Evolutionary conservation across 1,140 invertebrate species (phyloP), one percentile per base, ranked within the genome.

Genomic region (Micrasema minimum): DNA sequence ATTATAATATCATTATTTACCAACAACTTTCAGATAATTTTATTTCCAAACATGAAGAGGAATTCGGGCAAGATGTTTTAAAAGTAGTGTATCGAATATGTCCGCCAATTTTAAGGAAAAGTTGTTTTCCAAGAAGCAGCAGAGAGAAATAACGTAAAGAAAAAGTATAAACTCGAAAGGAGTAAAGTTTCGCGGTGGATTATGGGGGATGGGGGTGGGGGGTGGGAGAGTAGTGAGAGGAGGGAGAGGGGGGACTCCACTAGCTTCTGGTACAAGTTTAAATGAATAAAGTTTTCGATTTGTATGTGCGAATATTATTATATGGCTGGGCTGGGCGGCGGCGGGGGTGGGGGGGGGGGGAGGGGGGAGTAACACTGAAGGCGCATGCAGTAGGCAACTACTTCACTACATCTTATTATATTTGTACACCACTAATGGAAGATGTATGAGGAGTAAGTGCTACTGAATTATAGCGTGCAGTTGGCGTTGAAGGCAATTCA

Each of bases 211-310:
- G 59, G 12, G 59, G 1, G 20, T 38, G 57, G 37, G 37, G n/a
- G 35, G 5, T 11, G 12, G 1, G 45, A 1, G 46, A 26, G 31
- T 35, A 23, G 26, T 16, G 2, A n/a, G 23, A 1, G 16, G 62
- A 0, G 45, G 5, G n/a, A 14, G 45, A 18, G 22, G 26, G 37
- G 50, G 14, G 67, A 57, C 26, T 71, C 66, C 50, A 53, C 69
- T 69, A 57, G 69, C 66, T 69, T 55, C 57, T 62, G 18, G 64
- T 66, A 71, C 69, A 75, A 75, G 46, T 75, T 75, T 75, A 75
- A 75, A 75, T 75, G 73, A 75, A 75, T 75, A 75, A 75, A 75
- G 73, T 75, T 75, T 75, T 72, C 73, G 73, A 75, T 75, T 75
- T 72, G 73, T 75, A 75, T 75, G 69, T 75, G 73, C 73, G 69